These are phyloP conservation scores for Ophion costatus DNA, from an alignment of 2,888 invertebrate genomes.

Conservation along the genomic window DNA sequence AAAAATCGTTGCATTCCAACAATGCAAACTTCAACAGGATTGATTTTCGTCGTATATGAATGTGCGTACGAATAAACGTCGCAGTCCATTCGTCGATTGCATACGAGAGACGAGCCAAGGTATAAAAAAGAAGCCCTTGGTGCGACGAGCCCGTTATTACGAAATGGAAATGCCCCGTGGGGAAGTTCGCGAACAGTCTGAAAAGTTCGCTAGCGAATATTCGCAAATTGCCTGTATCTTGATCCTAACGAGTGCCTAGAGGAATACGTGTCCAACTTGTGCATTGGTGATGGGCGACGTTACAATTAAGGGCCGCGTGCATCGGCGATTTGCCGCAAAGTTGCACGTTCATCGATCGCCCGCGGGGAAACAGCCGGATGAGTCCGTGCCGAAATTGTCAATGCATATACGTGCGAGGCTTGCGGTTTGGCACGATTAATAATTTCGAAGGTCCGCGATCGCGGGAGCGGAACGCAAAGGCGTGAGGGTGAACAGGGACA, in stretches of 20 bases:
- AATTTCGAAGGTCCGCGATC: conserved; percentile 24
- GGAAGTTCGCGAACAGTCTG: conserved; percentile 20
- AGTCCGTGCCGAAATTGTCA: conserved; percentile 41
- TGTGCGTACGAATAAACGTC: too few species aligned
- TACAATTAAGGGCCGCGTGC: not conserved
- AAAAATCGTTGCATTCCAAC: too few species aligned
- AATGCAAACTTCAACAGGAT: too few species aligned
- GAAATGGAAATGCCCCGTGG: not conserved
- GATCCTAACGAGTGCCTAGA: too few species aligned
- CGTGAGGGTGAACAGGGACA: conserved; percentile 5
- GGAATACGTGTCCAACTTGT: not conserved
- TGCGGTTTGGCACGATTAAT: conserved; percentile 25
- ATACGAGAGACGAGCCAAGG: not conserved
- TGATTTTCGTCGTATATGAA: too few species aligned
- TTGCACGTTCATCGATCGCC: conserved; percentile 15
- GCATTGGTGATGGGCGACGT: too few species aligned
- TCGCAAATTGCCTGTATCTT: conserved; percentile 13
- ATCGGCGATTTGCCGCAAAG: conserved; percentile 30
- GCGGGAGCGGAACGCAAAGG: not conserved
- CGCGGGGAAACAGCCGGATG: not conserved
- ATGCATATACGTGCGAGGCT: conserved; percentile 20
- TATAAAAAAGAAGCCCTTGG: not conserved
- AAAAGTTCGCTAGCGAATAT: conserved; percentile 43
- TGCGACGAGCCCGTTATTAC: conserved; percentile 11
- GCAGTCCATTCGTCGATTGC: not conserved